These are phyloP conservation scores for Eidolon dupreanum DNA, from an alignment of 2,797 vertebrate species.

Conservation along the genomic window DNA sequence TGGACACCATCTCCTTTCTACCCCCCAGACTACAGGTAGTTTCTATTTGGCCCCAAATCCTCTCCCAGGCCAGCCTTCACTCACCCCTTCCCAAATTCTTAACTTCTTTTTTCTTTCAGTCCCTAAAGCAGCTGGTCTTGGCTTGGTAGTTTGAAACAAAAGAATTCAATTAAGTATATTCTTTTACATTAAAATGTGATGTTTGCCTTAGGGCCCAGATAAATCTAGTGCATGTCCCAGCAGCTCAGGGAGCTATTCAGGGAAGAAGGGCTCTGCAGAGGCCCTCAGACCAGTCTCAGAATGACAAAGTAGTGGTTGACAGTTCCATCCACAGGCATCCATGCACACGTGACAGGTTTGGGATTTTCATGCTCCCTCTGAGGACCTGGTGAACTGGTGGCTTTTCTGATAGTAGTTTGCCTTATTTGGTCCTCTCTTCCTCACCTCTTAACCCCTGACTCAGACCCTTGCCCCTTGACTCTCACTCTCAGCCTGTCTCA, in stretches of 20 bases:
- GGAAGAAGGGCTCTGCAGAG: not conserved
- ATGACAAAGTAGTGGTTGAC: not conserved
- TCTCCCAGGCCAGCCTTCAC: not conserved
- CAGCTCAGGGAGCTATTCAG: not conserved
- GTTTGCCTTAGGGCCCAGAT: not conserved
- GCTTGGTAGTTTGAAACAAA: not conserved
- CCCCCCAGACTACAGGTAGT: no score
- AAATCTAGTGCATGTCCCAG: not conserved
- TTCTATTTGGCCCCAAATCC: not conserved
- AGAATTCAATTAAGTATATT: not conserved
- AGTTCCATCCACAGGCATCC: no score
- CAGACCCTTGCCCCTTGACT: not conserved
- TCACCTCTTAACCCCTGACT: not conserved
- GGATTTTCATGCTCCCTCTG: not conserved
- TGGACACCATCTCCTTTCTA: not conserved
- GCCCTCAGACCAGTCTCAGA: not conserved
- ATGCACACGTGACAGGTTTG: accelerated
- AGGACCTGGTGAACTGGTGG: not conserved
- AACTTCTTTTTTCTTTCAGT: not conserved
- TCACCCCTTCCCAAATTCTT: not conserved
- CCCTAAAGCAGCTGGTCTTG: not conserved
- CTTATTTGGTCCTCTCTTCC: not conserved
- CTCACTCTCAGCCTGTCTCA: not conserved
- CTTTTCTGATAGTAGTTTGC: not conserved
- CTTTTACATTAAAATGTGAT: not conserved